Evolutionary conservation across 2,888 invertebrate species (phyloP).

Genomic region (Euplexia lucipara): DNA sequence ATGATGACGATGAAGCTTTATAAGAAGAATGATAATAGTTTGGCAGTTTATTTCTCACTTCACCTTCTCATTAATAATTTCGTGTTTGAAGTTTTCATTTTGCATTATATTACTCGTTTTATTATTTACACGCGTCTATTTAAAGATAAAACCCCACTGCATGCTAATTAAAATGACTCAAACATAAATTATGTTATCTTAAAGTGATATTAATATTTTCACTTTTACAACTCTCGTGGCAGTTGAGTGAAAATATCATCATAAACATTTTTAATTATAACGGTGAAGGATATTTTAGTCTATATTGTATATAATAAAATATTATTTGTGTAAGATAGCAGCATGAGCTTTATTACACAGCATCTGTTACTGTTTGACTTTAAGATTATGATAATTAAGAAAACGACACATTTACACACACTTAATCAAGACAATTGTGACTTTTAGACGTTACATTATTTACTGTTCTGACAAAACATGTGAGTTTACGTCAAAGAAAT

Average conservation of each 20-base stretch:
- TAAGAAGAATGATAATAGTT: no score
- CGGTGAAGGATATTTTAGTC: constrained; percentile 24
- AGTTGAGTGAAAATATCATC: constrained; percentile 29
- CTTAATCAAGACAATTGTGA: constrained; percentile 26
- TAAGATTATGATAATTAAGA: constrained; percentile 22
- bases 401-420: constrained; percentile 27
- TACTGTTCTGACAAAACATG: constrained; percentile 32
- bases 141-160: constrained; percentile 11
- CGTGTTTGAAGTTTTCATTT: neutral
- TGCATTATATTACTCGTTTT: neutral
- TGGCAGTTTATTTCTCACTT: no score
- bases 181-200: neutral
- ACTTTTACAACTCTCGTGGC: constrained; percentile 25
- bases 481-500: constrained; percentile 4
- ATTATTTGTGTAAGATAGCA: constrained; percentile 34
- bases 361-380: constrained; percentile 29
- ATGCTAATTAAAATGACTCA: neutral
- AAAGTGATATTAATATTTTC: constrained; percentile 11
- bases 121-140: constrained; percentile 14
- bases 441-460: constrained; percentile 26
- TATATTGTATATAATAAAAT: constrained; percentile 28
- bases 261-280: constrained; percentile 34
- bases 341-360: constrained; percentile 10
- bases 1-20: no score
- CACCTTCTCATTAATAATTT: neutral